A percentile compares a stretch with the other conserved stretches of the same genome.
phyloP scores from a whole-genome alignment of 2,888 invertebrate species.

The Drosophila paramelanica region DNA sequence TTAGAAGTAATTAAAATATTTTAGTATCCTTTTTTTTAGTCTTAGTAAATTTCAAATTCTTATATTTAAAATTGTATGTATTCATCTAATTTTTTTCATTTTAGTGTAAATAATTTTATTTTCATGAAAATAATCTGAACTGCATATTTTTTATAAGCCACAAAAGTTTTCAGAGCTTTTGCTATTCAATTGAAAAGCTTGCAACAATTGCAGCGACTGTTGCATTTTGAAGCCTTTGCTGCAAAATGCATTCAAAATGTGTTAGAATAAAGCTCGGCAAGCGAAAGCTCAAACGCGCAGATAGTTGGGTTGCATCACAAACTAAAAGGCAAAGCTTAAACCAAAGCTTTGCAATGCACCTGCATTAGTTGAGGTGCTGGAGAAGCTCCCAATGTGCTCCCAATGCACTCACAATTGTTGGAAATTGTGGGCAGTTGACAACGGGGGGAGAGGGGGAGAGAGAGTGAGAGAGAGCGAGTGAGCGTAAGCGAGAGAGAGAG shows the following conservation, averaged over 20 bases:
- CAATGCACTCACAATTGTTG: conserved; percentile 19
- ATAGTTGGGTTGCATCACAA: conserved; percentile 49
- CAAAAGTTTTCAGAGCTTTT: conserved; percentile 14
- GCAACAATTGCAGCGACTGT: not conserved
- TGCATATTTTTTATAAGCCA: not conserved
- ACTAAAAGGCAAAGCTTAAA: conserved; percentile 45
- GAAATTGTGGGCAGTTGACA: conserved; percentile 11
- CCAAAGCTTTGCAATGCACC: conserved; percentile 32
- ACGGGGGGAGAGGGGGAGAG: not conserved
- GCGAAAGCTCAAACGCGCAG: conserved; percentile 18
- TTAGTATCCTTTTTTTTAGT: too few relatives aligned
- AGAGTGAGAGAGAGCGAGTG: conserved; percentile 4
- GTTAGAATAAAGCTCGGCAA: conserved; percentile 51
- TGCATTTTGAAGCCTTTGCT: not conserved
- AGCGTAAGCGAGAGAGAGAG: not conserved
- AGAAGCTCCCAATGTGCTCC: conserved; percentile 11
- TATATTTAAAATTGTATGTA: too few relatives aligned
- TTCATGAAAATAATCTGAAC: too few relatives aligned
- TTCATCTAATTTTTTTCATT: too few relatives aligned
- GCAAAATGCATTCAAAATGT: conserved; percentile 47
- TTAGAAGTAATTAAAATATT: too few relatives aligned
- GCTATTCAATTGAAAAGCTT: conserved; percentile 11
- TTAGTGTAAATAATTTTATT: too few relatives aligned
- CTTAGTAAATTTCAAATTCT: too few relatives aligned
- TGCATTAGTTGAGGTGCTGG: conserved; percentile 6